These are phyloP conservation scores for Cervus canadensis DNA, from an alignment of 2,113 vertebrate genomes.

Conservation along the genomic window DNA sequence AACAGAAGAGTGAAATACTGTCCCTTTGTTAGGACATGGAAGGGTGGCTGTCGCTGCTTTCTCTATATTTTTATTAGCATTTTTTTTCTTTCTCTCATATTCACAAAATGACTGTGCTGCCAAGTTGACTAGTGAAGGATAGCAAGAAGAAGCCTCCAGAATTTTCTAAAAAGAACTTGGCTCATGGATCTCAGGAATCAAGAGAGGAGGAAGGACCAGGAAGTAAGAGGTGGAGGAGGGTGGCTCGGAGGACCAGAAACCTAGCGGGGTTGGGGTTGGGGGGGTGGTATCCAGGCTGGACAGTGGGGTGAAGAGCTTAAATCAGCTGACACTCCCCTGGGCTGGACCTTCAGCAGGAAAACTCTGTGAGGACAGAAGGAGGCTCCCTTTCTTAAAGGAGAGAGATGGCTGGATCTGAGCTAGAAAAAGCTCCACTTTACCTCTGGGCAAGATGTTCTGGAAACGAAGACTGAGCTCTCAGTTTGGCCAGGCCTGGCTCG, in stretches of 20 bases:
- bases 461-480: background rate
- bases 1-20: too few relatives aligned
- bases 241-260: rapidly evolving
- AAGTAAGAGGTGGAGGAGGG: too few relatives aligned
- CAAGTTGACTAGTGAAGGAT: background rate
- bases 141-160: background rate
- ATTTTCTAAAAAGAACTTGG: background rate
- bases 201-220: background rate
- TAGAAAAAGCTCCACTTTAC: background rate
- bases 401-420: too few relatives aligned
- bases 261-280: too few relatives aligned
- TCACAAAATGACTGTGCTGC: background rate
- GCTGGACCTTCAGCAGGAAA: background rate
- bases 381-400: too few relatives aligned
- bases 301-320: rapidly evolving
- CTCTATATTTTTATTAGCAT: background rate
- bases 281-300: background rate
- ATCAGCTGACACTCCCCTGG: background rate
- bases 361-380: background rate
- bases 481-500: background rate
- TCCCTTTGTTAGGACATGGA: rapidly evolving
- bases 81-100: background rate
- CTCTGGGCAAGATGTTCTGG: background rate
- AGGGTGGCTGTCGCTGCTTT: background rate
- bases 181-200: background rate